A percentile compares a stretch with the other conserved stretches of the same genome.
phyloP scores from a whole-genome alignment of 2,888 invertebrate genomes.

The Hipparchia semele region DNA sequence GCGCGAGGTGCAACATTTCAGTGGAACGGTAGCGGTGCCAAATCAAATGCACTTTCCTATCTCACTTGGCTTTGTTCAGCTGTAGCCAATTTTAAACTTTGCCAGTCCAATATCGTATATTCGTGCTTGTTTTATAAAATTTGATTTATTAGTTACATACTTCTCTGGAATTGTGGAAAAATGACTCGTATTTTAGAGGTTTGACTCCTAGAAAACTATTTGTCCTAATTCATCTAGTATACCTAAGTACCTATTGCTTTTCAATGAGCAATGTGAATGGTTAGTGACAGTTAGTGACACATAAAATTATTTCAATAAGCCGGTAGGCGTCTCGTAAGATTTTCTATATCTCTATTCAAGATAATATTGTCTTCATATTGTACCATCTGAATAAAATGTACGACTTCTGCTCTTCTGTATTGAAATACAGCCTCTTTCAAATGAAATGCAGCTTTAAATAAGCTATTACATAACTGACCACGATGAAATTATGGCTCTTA shows the following conservation, averaged over 20 bases:
- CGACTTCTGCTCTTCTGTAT: not conserved
- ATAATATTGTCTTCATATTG: too few species aligned
- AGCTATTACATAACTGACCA: conserved; percentile 23
- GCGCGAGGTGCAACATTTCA: conserved; percentile 19
- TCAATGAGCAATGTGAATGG: too few species aligned
- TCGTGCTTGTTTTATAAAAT: conserved; percentile 24
- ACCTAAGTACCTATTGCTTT: too few species aligned
- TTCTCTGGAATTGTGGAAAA: not conserved
- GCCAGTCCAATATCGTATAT: conserved; percentile 26
- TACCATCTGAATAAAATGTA: too few species aligned
- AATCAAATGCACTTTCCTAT: conserved; percentile 35
- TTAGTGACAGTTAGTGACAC: too few species aligned
- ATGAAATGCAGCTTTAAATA: conserved; percentile 8
- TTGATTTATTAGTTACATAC: conserved; percentile 21
- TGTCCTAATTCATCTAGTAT: not conserved
- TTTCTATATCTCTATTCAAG: not conserved
- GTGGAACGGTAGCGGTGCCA: conserved; percentile 28
- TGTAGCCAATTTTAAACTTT: conserved; percentile 29
- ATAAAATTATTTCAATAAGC: too few species aligned
- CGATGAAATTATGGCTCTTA: conserved; percentile 24
- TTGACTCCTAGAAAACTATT: not conserved
- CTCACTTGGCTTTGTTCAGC: conserved; percentile 32
- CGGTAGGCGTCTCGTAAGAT: too few species aligned
- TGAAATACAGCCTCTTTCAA: not conserved
- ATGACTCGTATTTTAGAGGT: not conserved